A percentile compares a stretch with the other conserved stretches of the same genome.
phyloP scores from a whole-genome alignment of 92 coral and sea anemone genomes.

The Isaurus tuberculatus region DNA sequence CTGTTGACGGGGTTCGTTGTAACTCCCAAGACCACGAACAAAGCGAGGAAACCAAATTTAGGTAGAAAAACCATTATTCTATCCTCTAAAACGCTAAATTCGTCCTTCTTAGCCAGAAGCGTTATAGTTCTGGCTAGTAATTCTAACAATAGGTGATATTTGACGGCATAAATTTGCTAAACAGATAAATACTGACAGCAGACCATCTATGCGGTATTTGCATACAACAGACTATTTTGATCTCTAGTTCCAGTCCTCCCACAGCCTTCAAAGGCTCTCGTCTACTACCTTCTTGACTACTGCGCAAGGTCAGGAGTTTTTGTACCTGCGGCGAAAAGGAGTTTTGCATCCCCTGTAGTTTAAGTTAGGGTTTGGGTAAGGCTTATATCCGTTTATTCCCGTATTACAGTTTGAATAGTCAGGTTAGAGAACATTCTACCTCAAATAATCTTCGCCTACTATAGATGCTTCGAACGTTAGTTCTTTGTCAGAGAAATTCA shows the following conservation, averaged over 20 bases:
- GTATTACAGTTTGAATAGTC: too few species aligned
- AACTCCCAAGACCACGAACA: not conserved
- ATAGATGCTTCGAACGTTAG: too few species aligned
- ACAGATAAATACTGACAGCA: slow-evolving; percentile 34
- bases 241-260: slow-evolving; percentile 34
- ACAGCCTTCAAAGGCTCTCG: not conserved
- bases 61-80: slow-evolving; percentile 13
- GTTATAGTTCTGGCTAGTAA: not conserved
- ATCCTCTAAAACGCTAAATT: not conserved
- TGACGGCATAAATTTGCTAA: slow-evolving; percentile 23
- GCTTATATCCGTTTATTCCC: too few species aligned
- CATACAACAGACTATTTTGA: not conserved
- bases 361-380: too few species aligned
- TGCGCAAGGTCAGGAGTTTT: too few species aligned
- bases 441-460: too few species aligned
- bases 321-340: too few species aligned
- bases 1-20: slow-evolving; percentile 12
- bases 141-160: slow-evolving; percentile 15
- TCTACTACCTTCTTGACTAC: too few species aligned
- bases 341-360: too few species aligned
- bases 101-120: slow-evolving; percentile 5
- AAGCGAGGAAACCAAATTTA: slow-evolving; percentile 2
- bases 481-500: too few species aligned
- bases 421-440: too few species aligned
- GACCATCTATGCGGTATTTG: slow-evolving; percentile 24